Evolutionary conservation across 1,140 invertebrate species (phyloP), one percentile per base, ranked within the genome.

Genomic region (Drosophila ercepeae): DNA sequence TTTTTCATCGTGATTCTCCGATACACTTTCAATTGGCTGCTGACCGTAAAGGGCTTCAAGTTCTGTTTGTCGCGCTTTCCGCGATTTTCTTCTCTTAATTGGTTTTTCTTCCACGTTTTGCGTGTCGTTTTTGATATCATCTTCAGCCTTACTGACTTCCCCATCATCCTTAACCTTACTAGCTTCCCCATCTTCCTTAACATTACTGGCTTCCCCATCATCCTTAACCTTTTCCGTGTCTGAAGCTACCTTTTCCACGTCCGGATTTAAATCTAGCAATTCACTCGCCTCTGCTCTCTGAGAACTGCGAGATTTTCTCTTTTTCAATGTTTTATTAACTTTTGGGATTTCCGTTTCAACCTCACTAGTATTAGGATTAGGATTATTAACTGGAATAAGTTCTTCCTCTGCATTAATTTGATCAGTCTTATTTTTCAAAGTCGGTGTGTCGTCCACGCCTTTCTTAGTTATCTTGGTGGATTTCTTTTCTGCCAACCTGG

Each of bases 271-370:
- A 4, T 1, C 1, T 34, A 18, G 13, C 3, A 9, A n/a, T 3
- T n/a, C 9, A n/a, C 8, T 13, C 8, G 0, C 1, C 6, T 13
- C 3, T n/a, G 16, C 8, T 36, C 14, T 21, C 4, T n/a, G 36
- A 4, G 14, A 25, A 0, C 9, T 16, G 8, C 4, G 23, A 3
- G n/a, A 3, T 21, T 34, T 59, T 8, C 34, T 36, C 9, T 9
- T 2, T 9, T 21, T 60, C 3, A n/a, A n/a, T 1, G 21, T 3
- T 16, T 18, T 27, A 7, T 8, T 6, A 7, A 0, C 9, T 6
- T 11, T 16, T 8, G 16, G 8, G 9, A 19, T 54, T 32, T 41
- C 34, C 0, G 18, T 36, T 18, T 64, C 57, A 61, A 29, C 25
- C 41, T 46, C 55, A 36, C 16, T 44, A 5, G 14, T 16, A 19